Evolutionary conservation across 1,140 invertebrate genomes (phyloP).

Genomic region (Paramacrobiotus metropolitanus): DNA sequence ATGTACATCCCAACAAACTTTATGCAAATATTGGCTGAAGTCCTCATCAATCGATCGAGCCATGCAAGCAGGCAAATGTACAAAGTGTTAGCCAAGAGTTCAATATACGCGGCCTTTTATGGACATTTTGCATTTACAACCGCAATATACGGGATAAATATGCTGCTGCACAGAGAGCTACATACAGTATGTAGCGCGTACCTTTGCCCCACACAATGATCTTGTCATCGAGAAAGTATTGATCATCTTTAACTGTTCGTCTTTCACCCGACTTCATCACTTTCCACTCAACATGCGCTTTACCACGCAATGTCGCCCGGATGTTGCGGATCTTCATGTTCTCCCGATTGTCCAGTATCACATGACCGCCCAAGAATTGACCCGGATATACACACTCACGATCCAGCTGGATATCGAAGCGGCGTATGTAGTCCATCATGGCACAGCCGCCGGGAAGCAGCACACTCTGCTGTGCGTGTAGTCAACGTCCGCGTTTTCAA

Average conservation of each 20-base stretch:
- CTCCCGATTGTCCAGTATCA: constrained; percentile 44
- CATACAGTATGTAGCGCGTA: constrained; percentile 20
- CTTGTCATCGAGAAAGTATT: constrained; percentile 54
- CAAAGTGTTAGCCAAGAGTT: no score
- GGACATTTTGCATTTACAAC: no score
- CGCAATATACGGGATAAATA: no score
- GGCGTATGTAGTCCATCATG: constrained; percentile 47
- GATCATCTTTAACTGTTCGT: constrained; percentile 50
- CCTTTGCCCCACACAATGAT: constrained; percentile 53
- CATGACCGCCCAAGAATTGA: constrained; percentile 38
- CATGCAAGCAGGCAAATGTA: no score
- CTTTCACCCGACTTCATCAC: constrained; percentile 48
- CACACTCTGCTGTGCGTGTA: no score
- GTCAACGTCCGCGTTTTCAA: no score
- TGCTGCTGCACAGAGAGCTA: no score
- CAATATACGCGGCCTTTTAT: no score
- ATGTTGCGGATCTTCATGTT: constrained; percentile 57
- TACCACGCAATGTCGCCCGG: constrained; percentile 43
- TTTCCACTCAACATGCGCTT: constrained; percentile 59
- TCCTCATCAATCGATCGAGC: no score
- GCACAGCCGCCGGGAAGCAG: background rate
- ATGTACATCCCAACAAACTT: no score
- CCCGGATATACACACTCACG: constrained; percentile 53
- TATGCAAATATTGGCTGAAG: no score
- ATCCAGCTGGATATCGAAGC: constrained; percentile 49